phyloP scores from a whole-genome alignment of 2,113 vertebrate genomes.

The Sylvietta virens region DNA sequence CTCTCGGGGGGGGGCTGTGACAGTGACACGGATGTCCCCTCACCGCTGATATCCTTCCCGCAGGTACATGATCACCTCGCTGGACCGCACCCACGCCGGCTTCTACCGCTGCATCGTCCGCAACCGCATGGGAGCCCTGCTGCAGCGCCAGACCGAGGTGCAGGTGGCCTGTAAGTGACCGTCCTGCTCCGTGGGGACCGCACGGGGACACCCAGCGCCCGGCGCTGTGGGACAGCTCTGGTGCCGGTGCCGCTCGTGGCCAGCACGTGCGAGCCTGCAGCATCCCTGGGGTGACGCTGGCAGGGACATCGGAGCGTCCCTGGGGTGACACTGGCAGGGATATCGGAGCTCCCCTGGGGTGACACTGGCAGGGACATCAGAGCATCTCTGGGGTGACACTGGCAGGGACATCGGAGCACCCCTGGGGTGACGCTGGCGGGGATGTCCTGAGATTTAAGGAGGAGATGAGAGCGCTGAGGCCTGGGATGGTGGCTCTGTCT shows the following conservation, averaged over 20 bases:
- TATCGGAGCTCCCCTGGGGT: neutral
- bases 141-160: slow-evolving; percentile 93
- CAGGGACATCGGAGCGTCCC: neutral
- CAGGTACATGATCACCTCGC: slow-evolving; percentile 93
- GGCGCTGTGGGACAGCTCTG: rapidly evolving
- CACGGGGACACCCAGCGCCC: neutral
- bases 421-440: neutral
- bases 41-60: neutral
- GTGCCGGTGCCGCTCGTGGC: rapidly evolving
- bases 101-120: slow-evolving; percentile 96
- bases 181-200: rapidly evolving
- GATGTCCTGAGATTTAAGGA: neutral
- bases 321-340: neutral
- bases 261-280: rapidly evolving
- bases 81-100: slow-evolving; percentile 93
- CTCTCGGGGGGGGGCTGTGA: rapidly evolving
- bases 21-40: neutral
- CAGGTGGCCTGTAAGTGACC: slow-evolving; percentile 96
- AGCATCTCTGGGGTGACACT: rapidly evolving
- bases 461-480: neutral
- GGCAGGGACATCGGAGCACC: rapidly evolving
- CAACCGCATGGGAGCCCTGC: slow-evolving; percentile 91
- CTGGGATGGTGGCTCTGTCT: neutral
- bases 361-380: rapidly evolving
- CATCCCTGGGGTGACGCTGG: neutral